Percentiles rank a stretch among this genome's conserved stretches.
phyloP scores from a whole-genome alignment of 2,113 vertebrate genomes.

The Myocastor coypus region DNA sequence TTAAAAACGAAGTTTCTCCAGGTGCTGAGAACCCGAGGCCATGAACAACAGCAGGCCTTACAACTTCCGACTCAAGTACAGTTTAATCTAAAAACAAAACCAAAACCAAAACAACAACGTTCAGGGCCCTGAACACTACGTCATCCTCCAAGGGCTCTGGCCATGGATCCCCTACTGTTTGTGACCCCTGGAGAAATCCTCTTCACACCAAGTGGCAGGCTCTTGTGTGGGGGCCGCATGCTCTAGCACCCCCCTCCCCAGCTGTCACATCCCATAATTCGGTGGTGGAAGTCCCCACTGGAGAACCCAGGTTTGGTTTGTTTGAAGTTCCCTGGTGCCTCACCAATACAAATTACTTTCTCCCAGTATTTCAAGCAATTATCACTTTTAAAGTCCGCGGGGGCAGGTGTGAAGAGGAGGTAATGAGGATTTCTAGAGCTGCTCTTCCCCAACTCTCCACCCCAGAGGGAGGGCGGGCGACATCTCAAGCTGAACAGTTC shows the following conservation, averaged over 20 bases:
- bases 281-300: conserved; percentile 28
- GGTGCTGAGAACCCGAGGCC: not conserved
- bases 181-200: not conserved
- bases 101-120: not conserved
- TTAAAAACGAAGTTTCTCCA: not conserved
- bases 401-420: conserved; percentile 66
- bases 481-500: conserved; percentile 79
- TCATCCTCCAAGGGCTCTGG: not conserved
- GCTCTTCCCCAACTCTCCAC: conserved; percentile 84
- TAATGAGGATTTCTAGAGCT: conserved; percentile 84
- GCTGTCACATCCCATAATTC: not conserved
- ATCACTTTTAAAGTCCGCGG: conserved; percentile 85
- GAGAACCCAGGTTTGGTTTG: conserved; percentile 35
- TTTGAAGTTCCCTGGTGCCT: conserved; percentile 67
- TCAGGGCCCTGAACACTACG: not conserved
- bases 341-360: conserved; percentile 71
- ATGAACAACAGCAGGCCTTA: not conserved
- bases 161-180: not conserved
- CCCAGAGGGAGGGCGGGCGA: conserved; percentile 58
- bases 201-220: not conserved
- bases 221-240: not conserved
- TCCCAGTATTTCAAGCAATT: conserved; percentile 89
- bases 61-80: not conserved
- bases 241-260: not conserved
- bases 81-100: not conserved